Conservation (phyloP, 2,113 vertebrate species). For the Rattus rattus region DNA sequence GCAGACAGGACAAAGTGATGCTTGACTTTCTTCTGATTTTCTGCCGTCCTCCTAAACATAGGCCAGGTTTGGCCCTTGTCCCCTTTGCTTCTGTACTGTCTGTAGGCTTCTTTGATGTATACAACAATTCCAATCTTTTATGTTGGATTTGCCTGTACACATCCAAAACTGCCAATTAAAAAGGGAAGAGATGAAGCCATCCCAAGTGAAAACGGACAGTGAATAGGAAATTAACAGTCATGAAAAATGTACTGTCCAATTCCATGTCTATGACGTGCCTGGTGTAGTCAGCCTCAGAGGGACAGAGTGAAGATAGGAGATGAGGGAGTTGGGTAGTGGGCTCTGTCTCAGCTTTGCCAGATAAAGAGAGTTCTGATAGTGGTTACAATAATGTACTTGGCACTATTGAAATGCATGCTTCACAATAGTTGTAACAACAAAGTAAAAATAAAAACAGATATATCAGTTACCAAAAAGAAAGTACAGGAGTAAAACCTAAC, state of each 20-base stretch:
- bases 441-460: background rate
- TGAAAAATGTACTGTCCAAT: background rate
- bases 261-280: background rate
- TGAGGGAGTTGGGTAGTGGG: rapidly evolving
- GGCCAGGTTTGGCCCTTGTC: background rate
- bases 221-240: background rate
- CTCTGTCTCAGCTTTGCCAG: background rate
- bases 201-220: background rate
- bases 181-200: background rate
- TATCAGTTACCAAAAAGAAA: background rate
- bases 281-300: background rate
- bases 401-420: background rate
- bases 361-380: background rate
- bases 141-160: background rate
- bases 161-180: background rate
- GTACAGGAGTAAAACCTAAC: background rate
- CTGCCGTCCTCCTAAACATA: background rate
- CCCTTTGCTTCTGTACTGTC: background rate
- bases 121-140: background rate
- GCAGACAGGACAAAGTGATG: background rate
- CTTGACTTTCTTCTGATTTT: background rate
- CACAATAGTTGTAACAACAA: background rate
- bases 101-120: background rate
- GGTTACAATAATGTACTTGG: background rate
- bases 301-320: background rate